phyloP scores from a whole-genome alignment of 2,888 invertebrate species.

The Odontocerum albicorne region DNA sequence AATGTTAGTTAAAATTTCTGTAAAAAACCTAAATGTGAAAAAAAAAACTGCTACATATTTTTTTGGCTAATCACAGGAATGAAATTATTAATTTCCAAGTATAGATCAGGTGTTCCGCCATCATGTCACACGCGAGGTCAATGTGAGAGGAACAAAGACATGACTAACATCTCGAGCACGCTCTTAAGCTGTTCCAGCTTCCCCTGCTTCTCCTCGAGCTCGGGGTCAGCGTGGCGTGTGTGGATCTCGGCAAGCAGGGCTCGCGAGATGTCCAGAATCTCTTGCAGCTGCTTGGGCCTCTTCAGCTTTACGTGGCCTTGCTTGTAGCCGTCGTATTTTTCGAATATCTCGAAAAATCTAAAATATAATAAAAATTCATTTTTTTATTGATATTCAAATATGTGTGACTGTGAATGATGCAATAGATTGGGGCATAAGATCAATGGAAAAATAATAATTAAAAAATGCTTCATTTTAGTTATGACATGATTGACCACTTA shows the following conservation, averaged over 20 bases:
- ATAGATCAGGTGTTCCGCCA: no score
- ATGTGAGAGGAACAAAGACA: no score
- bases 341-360: slow-evolving; percentile 98
- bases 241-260: slow-evolving; percentile 88
- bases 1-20: no score
- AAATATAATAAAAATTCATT: slow-evolving; percentile 2
- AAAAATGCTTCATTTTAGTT: slow-evolving; percentile 4
- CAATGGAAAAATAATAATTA: neutral
- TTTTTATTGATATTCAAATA: neutral
- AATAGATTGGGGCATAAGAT: neutral
- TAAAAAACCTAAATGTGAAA: no score
- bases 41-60: no score
- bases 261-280: slow-evolving; percentile 95
- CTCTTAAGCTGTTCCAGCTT: slow-evolving; percentile 97
- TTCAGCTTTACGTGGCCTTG: slow-evolving; percentile 97
- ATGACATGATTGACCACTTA: no score
- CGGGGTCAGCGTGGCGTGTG: slow-evolving; percentile 83
- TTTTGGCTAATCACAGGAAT: no score
- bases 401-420: no score
- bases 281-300: slow-evolving; percentile 94
- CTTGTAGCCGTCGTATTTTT: slow-evolving; percentile 94
- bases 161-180: slow-evolving; percentile 96
- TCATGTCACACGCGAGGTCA: no score
- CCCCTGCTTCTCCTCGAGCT: slow-evolving; percentile 94
- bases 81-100: no score